Evolutionary conservation across 2,113 vertebrate species (phyloP).

Genomic region (Oxyruncus cristatus): DNA sequence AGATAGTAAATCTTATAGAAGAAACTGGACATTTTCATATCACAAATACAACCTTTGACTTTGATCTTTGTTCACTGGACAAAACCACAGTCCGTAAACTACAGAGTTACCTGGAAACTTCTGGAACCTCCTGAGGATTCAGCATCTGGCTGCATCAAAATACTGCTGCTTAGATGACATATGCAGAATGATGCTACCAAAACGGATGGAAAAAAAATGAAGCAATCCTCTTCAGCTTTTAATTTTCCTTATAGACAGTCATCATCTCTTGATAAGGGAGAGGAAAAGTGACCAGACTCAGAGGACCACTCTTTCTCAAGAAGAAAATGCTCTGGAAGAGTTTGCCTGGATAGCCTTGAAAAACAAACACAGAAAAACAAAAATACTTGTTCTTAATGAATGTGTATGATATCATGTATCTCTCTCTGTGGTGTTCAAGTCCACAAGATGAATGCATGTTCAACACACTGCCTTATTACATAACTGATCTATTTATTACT

Average conservation of each 20-base stretch:
- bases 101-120: slow-evolving; percentile 95
- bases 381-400: slow-evolving; percentile 81
- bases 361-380: slow-evolving; percentile 65
- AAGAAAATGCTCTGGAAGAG: slow-evolving; percentile 77
- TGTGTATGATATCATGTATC: slow-evolving; percentile 83
- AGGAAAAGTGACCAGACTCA: slow-evolving; percentile 69
- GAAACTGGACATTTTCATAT: slow-evolving; percentile 99
- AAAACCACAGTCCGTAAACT: slow-evolving; percentile 96
- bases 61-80: slow-evolving; percentile 98
- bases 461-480: slow-evolving; percentile 91
- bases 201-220: slow-evolving; percentile 52
- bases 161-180: slow-evolving; percentile 69
- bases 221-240: slow-evolving; percentile 71
- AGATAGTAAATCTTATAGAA: slow-evolving; percentile 98
- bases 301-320: slow-evolving; percentile 77
- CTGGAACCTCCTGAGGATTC: slow-evolving; percentile 86
- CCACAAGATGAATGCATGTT: slow-evolving; percentile 86
- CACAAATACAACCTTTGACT: slow-evolving; percentile 99
- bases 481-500: slow-evolving; percentile 93
- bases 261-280: slow-evolving; percentile 76
- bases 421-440: slow-evolving; percentile 78
- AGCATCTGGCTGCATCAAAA: slow-evolving; percentile 75
- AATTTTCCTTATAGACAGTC: slow-evolving; percentile 77
- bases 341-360: slow-evolving; percentile 92
- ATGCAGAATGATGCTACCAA: slow-evolving; percentile 73